Conservation (phyloP, 2,888 invertebrate species). For the Sinhomidia bicolor region DNA sequence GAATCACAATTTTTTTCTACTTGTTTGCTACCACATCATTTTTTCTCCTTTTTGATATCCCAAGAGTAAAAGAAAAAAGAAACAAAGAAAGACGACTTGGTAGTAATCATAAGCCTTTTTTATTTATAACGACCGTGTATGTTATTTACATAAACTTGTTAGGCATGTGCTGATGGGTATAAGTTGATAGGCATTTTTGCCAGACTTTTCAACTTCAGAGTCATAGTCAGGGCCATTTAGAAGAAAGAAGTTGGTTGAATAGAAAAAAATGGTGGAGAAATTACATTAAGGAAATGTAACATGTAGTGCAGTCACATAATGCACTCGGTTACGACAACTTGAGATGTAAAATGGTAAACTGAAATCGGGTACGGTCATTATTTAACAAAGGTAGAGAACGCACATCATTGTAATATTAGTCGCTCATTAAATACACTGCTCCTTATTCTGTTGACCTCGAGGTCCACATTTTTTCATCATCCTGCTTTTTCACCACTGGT, state of each 20-base stretch:
- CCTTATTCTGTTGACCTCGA: too few relatives aligned
- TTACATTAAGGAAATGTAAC: conserved; percentile 28
- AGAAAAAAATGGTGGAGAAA: too few relatives aligned
- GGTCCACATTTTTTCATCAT: neutral
- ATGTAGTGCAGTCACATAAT: conserved; percentile 29
- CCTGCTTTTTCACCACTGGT: neutral
- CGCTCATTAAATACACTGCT: too few relatives aligned
- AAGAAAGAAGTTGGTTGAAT: neutral
- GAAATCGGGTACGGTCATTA: too few relatives aligned
- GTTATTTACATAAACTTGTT: neutral
- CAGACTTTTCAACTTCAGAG: conserved; percentile 40
- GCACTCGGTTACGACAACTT: conserved; percentile 24
- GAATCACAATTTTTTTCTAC: neutral
- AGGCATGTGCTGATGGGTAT: too few relatives aligned
- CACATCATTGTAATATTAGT: neutral
- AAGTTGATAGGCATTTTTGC: neutral
- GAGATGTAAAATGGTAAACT: too few relatives aligned
- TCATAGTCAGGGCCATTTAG: conserved; percentile 65
- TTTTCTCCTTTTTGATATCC: neutral
- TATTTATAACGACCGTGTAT: neutral
- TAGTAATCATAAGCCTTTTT: neutral
- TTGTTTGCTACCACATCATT: neutral
- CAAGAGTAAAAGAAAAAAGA: neutral
- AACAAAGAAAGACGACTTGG: conserved; percentile 30
- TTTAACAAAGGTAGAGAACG: too few relatives aligned